Conservation (phyloP, 2,797 vertebrate genomes). For the Enteromius paludinosus region DNA sequence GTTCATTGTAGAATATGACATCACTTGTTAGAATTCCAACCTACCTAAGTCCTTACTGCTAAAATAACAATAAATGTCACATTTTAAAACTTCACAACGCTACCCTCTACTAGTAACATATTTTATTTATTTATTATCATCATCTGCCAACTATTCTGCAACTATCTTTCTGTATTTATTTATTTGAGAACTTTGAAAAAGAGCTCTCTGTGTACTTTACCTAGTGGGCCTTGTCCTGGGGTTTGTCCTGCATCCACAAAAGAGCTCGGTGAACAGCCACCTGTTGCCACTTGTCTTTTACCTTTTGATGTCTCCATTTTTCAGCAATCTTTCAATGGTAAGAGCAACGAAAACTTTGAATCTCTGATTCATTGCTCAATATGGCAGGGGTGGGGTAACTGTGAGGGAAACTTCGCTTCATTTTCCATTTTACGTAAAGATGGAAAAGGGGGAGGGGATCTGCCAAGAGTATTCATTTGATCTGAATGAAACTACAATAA, state of each 20-base stretch:
- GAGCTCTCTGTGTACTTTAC: not conserved
- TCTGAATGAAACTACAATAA: slow-evolving; percentile 74
- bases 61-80: not conserved
- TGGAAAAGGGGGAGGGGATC: slow-evolving; percentile 60
- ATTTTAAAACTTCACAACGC: not conserved
- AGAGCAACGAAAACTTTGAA: slow-evolving; percentile 38
- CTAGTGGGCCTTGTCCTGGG: not conserved
- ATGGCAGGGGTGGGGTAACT: not conserved
- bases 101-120: not conserved
- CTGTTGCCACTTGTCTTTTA: slow-evolving; percentile 68
- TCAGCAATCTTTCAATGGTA: slow-evolving; percentile 1
- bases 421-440: slow-evolving; percentile 72
- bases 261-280: slow-evolving; percentile 63
- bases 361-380: slow-evolving; percentile 65
- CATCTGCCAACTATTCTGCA: not conserved
- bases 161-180: not conserved
- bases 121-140: not conserved
- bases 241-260: slow-evolving; percentile 62
- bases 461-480: slow-evolving; percentile 70
- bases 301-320: slow-evolving; percentile 59
- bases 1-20: not conserved
- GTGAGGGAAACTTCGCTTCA: slow-evolving; percentile 51
- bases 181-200: not conserved
- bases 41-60: no score
- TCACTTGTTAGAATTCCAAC: not conserved